A percentile compares a stretch with the other conserved stretches of the same genome.
Evolutionary conservation across 1,140 invertebrate species (phyloP).

Genomic region (Pinna nobilis): DNA sequence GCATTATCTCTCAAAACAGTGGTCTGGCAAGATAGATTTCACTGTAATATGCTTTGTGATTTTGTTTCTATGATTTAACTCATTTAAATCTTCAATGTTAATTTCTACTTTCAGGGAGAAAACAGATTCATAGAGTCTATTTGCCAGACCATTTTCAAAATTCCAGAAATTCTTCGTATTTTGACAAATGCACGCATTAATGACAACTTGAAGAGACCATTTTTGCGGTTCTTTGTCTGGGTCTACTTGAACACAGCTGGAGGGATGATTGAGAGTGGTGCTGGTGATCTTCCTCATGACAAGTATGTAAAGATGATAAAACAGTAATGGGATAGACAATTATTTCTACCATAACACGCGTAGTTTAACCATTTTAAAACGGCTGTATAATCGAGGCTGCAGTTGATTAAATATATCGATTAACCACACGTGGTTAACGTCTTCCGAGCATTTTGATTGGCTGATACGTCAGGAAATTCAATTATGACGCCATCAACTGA

Average conservation of each 20-base stretch:
- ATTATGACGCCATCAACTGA: too few species aligned
- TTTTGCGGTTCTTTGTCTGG: constrained; percentile 70
- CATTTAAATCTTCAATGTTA: not conserved
- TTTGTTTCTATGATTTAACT: not conserved
- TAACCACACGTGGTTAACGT: too few species aligned
- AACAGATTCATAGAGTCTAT: constrained; percentile 74
- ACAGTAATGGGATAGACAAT: too few species aligned
- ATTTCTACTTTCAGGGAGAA: constrained; percentile 63
- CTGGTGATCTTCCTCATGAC: constrained; percentile 71
- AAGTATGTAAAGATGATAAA: constrained; percentile 42
- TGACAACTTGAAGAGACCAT: constrained; percentile 70
- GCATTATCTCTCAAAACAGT: too few species aligned
- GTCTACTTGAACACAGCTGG: constrained; percentile 73
- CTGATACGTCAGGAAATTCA: too few species aligned
- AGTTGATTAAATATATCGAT: too few species aligned
- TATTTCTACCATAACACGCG: too few species aligned
- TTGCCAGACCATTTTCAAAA: constrained; percentile 74
- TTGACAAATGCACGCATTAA: constrained; percentile 63
- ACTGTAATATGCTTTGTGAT: not conserved
- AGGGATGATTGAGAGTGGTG: constrained; percentile 72
- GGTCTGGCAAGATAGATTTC: too few species aligned
- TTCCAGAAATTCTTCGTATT: constrained; percentile 68
- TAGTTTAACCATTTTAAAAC: too few species aligned
- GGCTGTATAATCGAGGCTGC: too few species aligned
- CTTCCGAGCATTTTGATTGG: too few species aligned